Conservation (phyloP, 2,797 vertebrate species). For the Holocentrus rufus region DNA sequence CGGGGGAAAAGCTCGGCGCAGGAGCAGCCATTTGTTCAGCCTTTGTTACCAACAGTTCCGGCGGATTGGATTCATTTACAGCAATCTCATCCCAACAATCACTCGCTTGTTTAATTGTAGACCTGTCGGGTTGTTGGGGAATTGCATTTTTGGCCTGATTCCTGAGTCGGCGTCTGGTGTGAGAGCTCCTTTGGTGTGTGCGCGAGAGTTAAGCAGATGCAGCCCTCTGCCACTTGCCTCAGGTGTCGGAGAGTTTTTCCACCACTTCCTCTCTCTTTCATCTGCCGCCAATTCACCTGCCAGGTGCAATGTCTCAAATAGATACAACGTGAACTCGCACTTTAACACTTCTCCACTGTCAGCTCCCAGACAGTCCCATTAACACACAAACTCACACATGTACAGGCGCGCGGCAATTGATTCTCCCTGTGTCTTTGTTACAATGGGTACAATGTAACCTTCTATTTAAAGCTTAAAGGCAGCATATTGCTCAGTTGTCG, state of each 20-base stretch:
- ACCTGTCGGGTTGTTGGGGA: conserved; percentile 52
- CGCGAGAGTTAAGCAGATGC: conserved; percentile 66
- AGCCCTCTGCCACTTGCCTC: conserved; percentile 70
- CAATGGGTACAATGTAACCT: conserved; percentile 7
- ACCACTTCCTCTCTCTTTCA: conserved; percentile 76
- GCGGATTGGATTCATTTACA: conserved; percentile 67
- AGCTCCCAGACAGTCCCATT: conserved; percentile 43
- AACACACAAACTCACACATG: conserved; percentile 47
- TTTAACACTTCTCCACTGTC: conserved; percentile 56
- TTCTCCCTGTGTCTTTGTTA: conserved; percentile 30
- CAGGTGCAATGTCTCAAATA: conserved; percentile 76
- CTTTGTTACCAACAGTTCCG: conserved; percentile 58
- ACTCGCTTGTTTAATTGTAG: conserved; percentile 60
- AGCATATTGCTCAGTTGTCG: not conserved
- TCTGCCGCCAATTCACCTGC: conserved; percentile 77
- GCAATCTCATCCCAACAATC: conserved; percentile 57
- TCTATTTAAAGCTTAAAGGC: conserved; percentile 18
- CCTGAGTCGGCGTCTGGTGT: conserved; percentile 38
- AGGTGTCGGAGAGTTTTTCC: conserved; percentile 66
- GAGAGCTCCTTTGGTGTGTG: conserved; percentile 18
- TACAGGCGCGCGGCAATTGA: conserved; percentile 25
- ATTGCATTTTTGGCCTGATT: conserved; percentile 54
- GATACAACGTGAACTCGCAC: conserved; percentile 58
- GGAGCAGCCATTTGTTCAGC: conserved; percentile 58
- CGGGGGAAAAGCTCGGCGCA: conserved; percentile 21